Conservation (phyloP, 2,113 vertebrate species). For the Felis catus region DNA sequence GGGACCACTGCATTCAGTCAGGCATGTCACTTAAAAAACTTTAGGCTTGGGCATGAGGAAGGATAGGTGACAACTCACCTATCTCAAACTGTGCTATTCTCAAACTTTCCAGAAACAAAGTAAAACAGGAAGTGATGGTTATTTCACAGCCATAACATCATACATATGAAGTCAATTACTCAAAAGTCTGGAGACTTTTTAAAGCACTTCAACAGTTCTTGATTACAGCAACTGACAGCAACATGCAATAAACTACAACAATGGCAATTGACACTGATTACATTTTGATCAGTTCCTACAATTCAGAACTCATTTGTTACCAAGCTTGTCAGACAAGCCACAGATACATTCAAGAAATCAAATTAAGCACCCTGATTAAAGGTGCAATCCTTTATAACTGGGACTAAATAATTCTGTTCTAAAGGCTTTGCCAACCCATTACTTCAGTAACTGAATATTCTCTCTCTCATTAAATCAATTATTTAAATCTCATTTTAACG, state of each 20-base stretch:
- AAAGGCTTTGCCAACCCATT: slow-evolving; percentile 85
- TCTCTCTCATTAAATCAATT: slow-evolving; percentile 85
- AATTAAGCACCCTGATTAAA: slow-evolving; percentile 86
- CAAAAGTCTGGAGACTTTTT: slow-evolving; percentile 46
- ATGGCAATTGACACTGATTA: slow-evolving; percentile 75
- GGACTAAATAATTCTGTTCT: slow-evolving; percentile 85
- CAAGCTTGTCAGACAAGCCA: slow-evolving; percentile 81
- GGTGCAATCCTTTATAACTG: slow-evolving; percentile 84
- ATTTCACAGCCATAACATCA: not conserved
- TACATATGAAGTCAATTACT: not conserved
- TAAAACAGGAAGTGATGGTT: slow-evolving; percentile 57
- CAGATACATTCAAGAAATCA: slow-evolving; percentile 83
- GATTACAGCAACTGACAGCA: slow-evolving; percentile 64
- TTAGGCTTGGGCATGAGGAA: not conserved
- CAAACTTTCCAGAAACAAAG: not conserved
- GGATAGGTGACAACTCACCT: not conserved
- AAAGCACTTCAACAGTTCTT: slow-evolving; percentile 40
- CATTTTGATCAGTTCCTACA: slow-evolving; percentile 75
- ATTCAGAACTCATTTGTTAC: slow-evolving; percentile 82
- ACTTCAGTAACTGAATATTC: slow-evolving; percentile 86
- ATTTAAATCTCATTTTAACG: slow-evolving; percentile 87
- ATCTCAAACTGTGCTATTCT: not conserved
- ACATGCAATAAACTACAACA: slow-evolving; percentile 63
- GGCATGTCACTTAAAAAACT: not conserved
- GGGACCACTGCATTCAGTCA: not conserved